Evolutionary conservation across 2,888 invertebrate species (phyloP).

Genomic region (Tenthredo distinguenda): DNA sequence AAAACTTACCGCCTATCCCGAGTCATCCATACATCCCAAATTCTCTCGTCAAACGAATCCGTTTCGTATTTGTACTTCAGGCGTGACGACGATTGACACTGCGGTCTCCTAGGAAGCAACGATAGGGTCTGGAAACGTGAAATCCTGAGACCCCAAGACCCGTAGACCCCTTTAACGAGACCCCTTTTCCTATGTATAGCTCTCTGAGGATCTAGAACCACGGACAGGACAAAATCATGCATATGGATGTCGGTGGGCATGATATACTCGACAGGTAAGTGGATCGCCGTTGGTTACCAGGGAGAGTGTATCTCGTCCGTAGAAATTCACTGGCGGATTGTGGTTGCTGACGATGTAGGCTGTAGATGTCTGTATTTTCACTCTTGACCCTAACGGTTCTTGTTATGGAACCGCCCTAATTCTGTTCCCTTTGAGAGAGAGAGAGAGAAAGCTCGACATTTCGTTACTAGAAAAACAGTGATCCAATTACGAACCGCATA

Average conservation of each 20-base stretch:
- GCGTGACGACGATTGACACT: conserved; percentile 42
- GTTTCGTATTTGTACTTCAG: conserved; percentile 17
- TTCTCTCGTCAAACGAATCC: conserved; percentile 11
- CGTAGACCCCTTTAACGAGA: conserved; percentile 45
- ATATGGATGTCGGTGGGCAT: conserved; percentile 43
- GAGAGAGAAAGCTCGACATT: neutral
- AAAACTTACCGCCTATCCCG: conserved; percentile 14
- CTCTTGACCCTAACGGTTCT: conserved; percentile 8
- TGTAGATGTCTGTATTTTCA: conserved; percentile 34
- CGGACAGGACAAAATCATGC: conserved; percentile 46
- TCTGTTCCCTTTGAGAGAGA: conserved; percentile 3
- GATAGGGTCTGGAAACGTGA: conserved; percentile 36
- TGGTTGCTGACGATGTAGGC: neutral
- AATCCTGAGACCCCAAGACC: conserved; percentile 31
- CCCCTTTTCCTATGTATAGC: conserved; percentile 43
- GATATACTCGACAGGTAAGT: conserved; percentile 49
- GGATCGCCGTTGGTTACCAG: conserved; percentile 42
- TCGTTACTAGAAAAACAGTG: neutral
- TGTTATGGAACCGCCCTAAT: neutral
- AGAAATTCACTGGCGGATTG: neutral
- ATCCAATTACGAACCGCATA: neutral
- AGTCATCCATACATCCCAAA: neutral
- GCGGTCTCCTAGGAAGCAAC: conserved; percentile 13
- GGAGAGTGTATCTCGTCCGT: conserved; percentile 17
- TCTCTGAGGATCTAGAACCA: conserved; percentile 43